Evolutionary conservation across 2,888 invertebrate genomes (phyloP).

Genomic region (Drosophila parthenogenetica): DNA sequence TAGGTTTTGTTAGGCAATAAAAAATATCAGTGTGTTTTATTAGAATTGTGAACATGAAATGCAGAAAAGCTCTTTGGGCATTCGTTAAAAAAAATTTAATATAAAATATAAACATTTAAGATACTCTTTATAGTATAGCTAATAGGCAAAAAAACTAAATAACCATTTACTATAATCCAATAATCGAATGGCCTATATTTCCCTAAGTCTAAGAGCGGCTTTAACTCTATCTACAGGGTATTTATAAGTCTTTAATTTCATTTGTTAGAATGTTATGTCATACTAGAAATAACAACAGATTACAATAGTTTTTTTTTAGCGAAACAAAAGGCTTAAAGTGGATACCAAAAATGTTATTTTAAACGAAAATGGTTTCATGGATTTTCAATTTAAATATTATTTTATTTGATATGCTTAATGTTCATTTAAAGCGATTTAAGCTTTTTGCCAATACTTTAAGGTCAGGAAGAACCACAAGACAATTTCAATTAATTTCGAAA

Average conservation of each 20-base stretch:
- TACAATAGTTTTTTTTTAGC: constrained; percentile 16
- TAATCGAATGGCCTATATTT: too few species aligned
- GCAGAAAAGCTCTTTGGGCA: not conserved
- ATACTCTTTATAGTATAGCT: not conserved
- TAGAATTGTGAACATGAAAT: not conserved
- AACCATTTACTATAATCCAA: too few species aligned
- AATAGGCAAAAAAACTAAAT: too few species aligned
- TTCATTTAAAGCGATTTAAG: constrained; percentile 15
- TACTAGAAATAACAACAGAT: constrained; percentile 13
- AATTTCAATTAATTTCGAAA: constrained; percentile 55
- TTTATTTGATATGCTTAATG: constrained; percentile 2
- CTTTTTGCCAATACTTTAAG: not conserved
- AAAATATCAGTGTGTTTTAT: not conserved
- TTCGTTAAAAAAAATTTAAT: not conserved
- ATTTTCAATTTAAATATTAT: constrained; percentile 5
- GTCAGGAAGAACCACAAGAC: constrained; percentile 26
- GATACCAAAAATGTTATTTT: constrained; percentile 4
- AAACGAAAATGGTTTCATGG: not conserved
- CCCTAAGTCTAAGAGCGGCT: too few species aligned
- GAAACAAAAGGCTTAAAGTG: constrained; percentile 7
- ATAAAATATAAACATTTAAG: not conserved
- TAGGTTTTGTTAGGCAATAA: not conserved
- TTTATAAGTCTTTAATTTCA: too few species aligned
- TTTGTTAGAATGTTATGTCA: too few species aligned
- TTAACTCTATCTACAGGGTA: constrained; percentile 1